Percentiles rank a stretch among this genome's conserved stretches.
These are phyloP conservation scores for Sebastes aleutianus DNA, from an alignment of 2,797 vertebrate species.

Conservation along the genomic window DNA sequence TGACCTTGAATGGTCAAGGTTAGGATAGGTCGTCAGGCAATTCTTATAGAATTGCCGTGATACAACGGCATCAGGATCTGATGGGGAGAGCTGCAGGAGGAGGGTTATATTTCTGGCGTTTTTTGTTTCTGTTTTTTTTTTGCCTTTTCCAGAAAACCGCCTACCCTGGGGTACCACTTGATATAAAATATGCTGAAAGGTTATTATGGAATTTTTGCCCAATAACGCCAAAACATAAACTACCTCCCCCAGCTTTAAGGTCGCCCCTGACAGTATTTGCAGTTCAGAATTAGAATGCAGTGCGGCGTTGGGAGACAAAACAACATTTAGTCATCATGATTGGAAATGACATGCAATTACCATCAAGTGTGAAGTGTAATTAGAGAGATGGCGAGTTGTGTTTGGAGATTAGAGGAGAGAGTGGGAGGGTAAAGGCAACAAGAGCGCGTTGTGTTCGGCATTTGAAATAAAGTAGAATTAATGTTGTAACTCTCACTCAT, in stretches of 20 bases:
- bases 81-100: background rate
- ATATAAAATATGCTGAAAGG: background rate
- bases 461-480: constrained; percentile 2
- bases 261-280: constrained; percentile 14
- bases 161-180: background rate
- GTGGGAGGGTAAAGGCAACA: background rate
- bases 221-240: background rate
- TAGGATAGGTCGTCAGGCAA: background rate
- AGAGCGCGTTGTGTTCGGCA: background rate
- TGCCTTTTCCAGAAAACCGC: background rate
- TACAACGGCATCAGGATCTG: background rate
- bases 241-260: background rate
- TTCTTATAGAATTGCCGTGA: background rate
- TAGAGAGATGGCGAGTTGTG: constrained; percentile 47
- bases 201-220: background rate
- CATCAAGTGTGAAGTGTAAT: constrained; percentile 70
- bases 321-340: constrained; percentile 63
- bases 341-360: constrained; percentile 76
- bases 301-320: constrained; percentile 26
- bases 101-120: too few relatives aligned
- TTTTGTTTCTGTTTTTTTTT: background rate
- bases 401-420: constrained; percentile 27
- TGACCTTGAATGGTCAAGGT: fast-evolving
- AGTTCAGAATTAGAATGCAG: constrained; percentile 42
- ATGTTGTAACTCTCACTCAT: constrained; percentile 7